Base-by-base conservation (phyloP, 2,797 vertebrate genomes). In the Yasuhikotakia modesta region DNA sequence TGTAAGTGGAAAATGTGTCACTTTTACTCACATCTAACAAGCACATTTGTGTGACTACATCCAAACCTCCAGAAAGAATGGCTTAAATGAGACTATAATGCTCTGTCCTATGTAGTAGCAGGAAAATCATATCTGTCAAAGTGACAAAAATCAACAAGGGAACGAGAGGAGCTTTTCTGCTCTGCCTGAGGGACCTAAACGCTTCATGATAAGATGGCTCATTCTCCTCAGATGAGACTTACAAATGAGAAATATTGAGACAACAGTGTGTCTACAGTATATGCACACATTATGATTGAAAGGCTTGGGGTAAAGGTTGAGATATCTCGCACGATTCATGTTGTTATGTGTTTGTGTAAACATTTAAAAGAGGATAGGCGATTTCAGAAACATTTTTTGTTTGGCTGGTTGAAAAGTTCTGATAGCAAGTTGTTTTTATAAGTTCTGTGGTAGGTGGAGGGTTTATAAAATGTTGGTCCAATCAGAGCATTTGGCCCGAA, bases 121-220 rank as follows among this genome's bases (percentile, higher is more conserved):
- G 80, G 83, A 86, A 91, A 92, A 91, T 88, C 88, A 85, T 90
- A 89, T 90, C 90, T 91, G 91, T 93, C 92, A 93, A 89, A 90
- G 86, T 84, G 87, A 81, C 88, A 89, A 87, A 87, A 89, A 92
- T 92, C 90, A 92, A 90, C 92, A 89, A 85, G 83, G 87, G 88
- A 91, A 91, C 86, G 87, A 91, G 88, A 89, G 87, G 88, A 90
- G 89, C 88, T 66, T 85, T 90, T 19, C 73, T 88, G 89, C 76
- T 88, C 78, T 50, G 90, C 93, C 92, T 89, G 79, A 22, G 91
- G 92, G 91, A 90, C 81, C 87, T 89, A 86, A 81, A 83, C 71
- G 80, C 89, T 83, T 84, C 17, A 35, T 73, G 57, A 43, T 58
- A 50, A 5, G 13, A 52, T 24, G n/a, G 13, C 45, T 69, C 35